These are phyloP conservation scores for Drosophila biarmipes DNA, from an alignment of 1,140 invertebrate species.

Conservation along the genomic window DNA sequence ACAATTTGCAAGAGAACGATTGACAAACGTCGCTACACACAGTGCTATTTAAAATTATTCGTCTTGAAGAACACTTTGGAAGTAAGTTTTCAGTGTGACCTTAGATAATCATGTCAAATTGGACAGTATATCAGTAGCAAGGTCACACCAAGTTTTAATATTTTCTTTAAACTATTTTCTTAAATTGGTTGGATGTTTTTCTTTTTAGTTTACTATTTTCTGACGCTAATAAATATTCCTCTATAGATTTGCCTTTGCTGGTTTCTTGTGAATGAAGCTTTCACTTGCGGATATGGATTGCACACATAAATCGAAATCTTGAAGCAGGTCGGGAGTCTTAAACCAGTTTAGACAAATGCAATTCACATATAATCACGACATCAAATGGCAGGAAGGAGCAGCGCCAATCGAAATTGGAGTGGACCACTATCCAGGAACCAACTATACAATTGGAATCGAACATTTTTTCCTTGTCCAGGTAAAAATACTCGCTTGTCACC, in stretches of 20 bases:
- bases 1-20: not conserved
- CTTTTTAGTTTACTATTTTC: not conserved
- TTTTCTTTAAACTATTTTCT: not conserved
- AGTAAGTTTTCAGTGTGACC: too few relatives aligned
- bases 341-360: slow-evolving; percentile 62
- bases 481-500: not conserved
- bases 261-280: slow-evolving; percentile 6
- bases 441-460: slow-evolving; percentile 24
- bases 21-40: not conserved
- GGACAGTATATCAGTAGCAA: too few relatives aligned
- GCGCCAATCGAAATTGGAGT: not conserved
- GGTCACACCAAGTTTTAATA: too few relatives aligned
- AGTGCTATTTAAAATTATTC: not conserved
- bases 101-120: too few relatives aligned
- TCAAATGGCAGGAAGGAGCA: slow-evolving; percentile 17
- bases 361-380: slow-evolving; percentile 36
- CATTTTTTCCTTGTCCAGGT: too few relatives aligned
- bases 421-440: not conserved
- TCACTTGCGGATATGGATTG: slow-evolving; percentile 22
- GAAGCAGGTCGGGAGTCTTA: slow-evolving; percentile 25
- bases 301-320: slow-evolving; percentile 11
- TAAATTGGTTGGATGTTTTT: not conserved
- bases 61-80: not conserved
- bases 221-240: not conserved
- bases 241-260: slow-evolving; percentile 4